Percentiles rank a stretch among this genome's conserved stretches.
Conservation (phyloP, 2,797 vertebrate genomes). For the Xyrichtys novacula region DNA sequence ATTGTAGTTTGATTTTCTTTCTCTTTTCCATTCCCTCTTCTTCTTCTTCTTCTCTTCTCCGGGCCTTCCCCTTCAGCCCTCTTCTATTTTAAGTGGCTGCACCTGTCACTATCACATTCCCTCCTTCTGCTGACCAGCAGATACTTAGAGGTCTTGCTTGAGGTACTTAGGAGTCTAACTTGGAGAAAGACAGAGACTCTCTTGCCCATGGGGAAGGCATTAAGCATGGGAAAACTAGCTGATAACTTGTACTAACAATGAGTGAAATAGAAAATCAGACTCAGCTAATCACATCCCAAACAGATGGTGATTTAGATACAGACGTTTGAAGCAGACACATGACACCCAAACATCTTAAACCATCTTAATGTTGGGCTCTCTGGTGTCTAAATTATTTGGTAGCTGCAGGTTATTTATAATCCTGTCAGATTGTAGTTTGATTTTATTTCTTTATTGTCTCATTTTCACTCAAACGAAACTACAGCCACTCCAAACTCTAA, state of each 20-base stretch:
- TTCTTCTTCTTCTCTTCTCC: conserved; percentile 51
- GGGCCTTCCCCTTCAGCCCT: conserved; percentile 57
- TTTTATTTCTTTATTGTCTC: background rate
- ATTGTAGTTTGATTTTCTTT: conserved; percentile 35
- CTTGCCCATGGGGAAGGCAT: conserved; percentile 22
- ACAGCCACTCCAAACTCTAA: background rate
- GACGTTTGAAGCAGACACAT: background rate
- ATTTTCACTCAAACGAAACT: background rate
- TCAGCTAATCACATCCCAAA: background rate
- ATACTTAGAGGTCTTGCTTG: conserved; percentile 77
- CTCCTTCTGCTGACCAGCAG: conserved; percentile 85
- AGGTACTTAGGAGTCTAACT: conserved; percentile 74
- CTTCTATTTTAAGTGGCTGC: conserved; percentile 85
- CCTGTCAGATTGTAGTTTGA: background rate
- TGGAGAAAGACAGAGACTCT: conserved; percentile 63
- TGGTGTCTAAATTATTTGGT: too few relatives aligned
- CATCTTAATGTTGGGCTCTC: too few relatives aligned
- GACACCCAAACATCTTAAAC: background rate
- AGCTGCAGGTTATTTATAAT: background rate
- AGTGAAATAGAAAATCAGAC: conserved; percentile 4
- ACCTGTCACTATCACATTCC: conserved; percentile 89
- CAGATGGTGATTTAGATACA: too few relatives aligned
- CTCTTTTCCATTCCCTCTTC: conserved; percentile 46
- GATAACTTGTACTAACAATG: background rate
- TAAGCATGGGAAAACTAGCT: conserved; percentile 3